Base-by-base conservation (phyloP, 2,797 vertebrate species). In the Todus mexicanus region DNA sequence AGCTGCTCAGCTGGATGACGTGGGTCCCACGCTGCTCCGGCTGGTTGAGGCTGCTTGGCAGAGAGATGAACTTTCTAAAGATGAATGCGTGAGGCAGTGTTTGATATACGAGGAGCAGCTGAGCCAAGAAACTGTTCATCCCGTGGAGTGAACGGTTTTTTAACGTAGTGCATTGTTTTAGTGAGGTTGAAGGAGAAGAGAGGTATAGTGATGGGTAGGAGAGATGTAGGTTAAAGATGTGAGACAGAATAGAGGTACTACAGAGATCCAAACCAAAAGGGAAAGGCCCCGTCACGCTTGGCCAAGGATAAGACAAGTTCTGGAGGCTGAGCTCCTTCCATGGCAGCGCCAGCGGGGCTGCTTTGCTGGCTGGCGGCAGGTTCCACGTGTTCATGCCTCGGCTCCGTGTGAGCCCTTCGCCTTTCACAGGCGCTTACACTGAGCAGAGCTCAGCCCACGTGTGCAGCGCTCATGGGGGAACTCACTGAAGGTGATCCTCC, bases 351-450 rank as follows among this genome's bases (percentile, higher is more conserved):
- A 0, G 6, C 53, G 74, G 81, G 70, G 23, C 65, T 45, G 50
- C 64, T 50, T 61, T 11, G 45, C 74, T 64, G 93, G 40, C 45
- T 27, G 1, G 59, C 27, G 35, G 65, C 70, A 69, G 29, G 13
- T 64, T 51, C 1, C 4, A 0, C 1, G 42, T 76, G 69, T 60
- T 59, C 31, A 25, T 42, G 48, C 60, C 81, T 64, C 3, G 1
- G 1, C 13, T 35, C n/a, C 59, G 0, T 0, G 4, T 53, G 21
- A 87, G 50, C 71, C 89, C 87, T 9, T 35, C 0, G 1, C 63
- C 69, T n/a, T 27, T 11, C 19, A 5, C 4, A 35, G 54, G 60
- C 47, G 43, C 74, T 57, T 23, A 18, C 4, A 0, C 51, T 2
- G n/a, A 65, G 57, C 63, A 23, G 20, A 26, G 10, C 18, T 33